Conservation (phyloP, 2,888 invertebrate species). For the Pardosa pseudoannulata region DNA sequence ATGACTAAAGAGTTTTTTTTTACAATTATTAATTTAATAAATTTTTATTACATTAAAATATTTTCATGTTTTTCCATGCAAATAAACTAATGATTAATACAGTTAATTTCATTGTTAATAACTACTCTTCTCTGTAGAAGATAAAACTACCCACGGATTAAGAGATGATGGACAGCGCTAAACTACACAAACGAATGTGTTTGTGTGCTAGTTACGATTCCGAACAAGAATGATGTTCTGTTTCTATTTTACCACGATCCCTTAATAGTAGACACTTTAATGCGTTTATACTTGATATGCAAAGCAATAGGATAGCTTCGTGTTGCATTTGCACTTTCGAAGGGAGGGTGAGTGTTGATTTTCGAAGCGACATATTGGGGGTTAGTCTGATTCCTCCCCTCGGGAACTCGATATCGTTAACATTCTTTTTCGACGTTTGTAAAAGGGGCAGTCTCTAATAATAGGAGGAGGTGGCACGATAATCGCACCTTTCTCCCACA, state of each 20-base stretch:
- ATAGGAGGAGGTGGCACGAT: conserved; percentile 7
- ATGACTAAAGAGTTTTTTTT: too few species aligned
- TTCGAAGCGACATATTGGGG: background rate
- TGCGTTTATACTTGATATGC: background rate
- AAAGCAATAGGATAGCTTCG: background rate
- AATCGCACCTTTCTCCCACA: conserved; percentile 14
- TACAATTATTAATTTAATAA: too few species aligned
- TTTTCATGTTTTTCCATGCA: too few species aligned
- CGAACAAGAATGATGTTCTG: background rate
- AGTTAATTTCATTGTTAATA: too few species aligned
- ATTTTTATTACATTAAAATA: too few species aligned
- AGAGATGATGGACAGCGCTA: too few species aligned
- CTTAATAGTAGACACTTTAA: background rate
- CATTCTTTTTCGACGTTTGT: conserved; percentile 16
- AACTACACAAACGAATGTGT: too few species aligned
- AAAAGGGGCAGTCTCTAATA: conserved; percentile 10
- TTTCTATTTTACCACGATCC: background rate
- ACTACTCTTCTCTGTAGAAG: too few species aligned
- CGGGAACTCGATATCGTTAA: conserved; percentile 13
- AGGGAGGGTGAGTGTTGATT: background rate
- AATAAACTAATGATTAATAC: too few species aligned
- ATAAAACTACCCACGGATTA: too few species aligned
- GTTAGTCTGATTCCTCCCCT: too few species aligned
- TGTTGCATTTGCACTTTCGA: background rate
- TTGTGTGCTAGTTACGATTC: too few species aligned